Evolutionary conservation across 1,140 invertebrate genomes (phyloP), one percentile per base, ranked within the genome.

Genomic region (Zophobas morio): DNA sequence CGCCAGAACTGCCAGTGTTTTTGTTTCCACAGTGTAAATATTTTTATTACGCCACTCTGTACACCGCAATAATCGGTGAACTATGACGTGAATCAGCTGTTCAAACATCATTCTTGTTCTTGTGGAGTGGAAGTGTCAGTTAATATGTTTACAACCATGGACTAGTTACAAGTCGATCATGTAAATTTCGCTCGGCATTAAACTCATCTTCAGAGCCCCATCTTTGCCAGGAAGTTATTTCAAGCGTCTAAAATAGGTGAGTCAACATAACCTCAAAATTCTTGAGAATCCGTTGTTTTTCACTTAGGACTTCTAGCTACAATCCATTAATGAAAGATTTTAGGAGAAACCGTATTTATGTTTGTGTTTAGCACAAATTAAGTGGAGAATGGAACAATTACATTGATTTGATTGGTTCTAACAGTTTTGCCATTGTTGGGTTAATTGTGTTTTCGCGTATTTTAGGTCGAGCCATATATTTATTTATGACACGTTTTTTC

Each of bases 231-330:
- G 60, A 66, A 66, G 60, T 66, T 39, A 66, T 42, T 66, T 66
- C 8, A 40, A 66, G 60, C 60, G 60, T 66, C 60, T 66, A 3
- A 42, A 66, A 37, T 42, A 66, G 60, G 60, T 66, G 60, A 66
- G 60, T 66, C 60, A 66, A 66, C 60, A 66, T 66, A 66, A 66
- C 60, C 60, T 66, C 39, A 66, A 66, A 46, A 40, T 66, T 66
- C 39, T 20, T 32, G 37, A 20, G 42, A 42, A 36, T 42, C 2
- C 33, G 60, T 66, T 66, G 32, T 20, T 42, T 66, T 66, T 66
- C 33, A 66, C 35, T 36, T 20, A 8, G n/a, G 34, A 33, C 34
- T 56, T 63, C 36, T 5, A 63, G 39, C 42, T 66, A 66, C 42
- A 37, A 33, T 33, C 32, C 20, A 20, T 66, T 66, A 40, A 20